A percentile compares a stretch with the other conserved stretches of the same genome.
phyloP scores from a whole-genome alignment of 2,113 vertebrate species.

The Riparia riparia region DNA sequence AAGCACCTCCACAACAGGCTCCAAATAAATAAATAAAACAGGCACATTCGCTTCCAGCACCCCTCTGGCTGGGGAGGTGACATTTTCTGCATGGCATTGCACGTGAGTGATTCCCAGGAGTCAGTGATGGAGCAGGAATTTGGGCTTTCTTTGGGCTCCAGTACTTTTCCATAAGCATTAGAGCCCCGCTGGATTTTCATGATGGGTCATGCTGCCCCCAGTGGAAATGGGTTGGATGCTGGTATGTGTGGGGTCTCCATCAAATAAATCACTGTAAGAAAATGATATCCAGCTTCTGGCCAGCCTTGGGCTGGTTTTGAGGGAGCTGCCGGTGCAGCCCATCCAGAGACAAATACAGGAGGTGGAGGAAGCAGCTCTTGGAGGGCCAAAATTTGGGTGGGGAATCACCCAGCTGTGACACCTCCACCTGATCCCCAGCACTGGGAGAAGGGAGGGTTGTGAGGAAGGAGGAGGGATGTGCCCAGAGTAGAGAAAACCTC shows the following conservation, averaged over 20 bases:
- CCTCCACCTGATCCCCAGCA: not conserved
- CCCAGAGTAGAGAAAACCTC: not conserved
- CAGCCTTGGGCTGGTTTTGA: not conserved
- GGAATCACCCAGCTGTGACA: not conserved
- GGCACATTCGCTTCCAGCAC: not conserved
- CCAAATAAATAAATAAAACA: not conserved
- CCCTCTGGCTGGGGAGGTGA: not conserved
- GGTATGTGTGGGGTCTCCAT: not conserved
- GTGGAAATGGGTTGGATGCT: not conserved
- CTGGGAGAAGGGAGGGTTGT: not conserved
- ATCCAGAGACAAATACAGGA: not conserved
- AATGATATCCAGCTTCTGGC: not conserved
- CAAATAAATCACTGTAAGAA: not conserved
- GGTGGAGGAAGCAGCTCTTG: not conserved
- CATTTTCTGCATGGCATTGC: not conserved
- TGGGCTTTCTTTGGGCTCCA: not conserved
- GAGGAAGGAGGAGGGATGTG: not conserved
- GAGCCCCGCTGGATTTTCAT: not conserved
- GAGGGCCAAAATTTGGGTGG: not conserved
- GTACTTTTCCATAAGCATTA: not conserved
- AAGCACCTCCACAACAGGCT: not conserved
- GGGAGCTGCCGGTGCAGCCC: not conserved
- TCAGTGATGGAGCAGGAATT: not conserved
- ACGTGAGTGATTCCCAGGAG: not conserved
- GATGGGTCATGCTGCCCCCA: accelerated